Evolutionary conservation across 2,888 invertebrate species (phyloP).

Genomic region (Nemotelus pantherinus): DNA sequence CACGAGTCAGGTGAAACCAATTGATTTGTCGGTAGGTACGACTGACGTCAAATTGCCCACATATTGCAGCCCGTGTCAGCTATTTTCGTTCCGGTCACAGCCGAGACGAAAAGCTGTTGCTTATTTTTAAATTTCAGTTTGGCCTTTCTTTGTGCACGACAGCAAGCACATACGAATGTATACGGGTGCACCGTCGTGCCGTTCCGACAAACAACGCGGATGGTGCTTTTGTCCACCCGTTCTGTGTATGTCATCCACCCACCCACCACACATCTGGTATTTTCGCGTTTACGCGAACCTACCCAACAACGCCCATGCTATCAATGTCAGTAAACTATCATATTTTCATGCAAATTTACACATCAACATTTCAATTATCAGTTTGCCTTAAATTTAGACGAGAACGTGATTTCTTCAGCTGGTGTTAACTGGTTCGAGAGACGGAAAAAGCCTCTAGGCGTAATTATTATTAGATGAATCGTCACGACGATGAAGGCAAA

Average conservation of each 20-base stretch:
- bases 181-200: not conserved
- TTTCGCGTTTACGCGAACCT: no score
- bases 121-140: conserved; percentile 1
- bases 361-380: conserved; percentile 14
- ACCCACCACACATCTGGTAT: not conserved
- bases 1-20: no score
- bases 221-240: not conserved
- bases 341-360: no score
- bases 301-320: no score
- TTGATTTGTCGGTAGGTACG: no score
- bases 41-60: conserved; percentile 28
- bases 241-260: not conserved
- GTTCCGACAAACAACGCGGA: not conserved
- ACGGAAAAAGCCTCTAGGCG: not conserved
- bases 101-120: not conserved
- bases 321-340: no score
- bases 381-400: not conserved
- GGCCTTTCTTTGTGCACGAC: conserved; percentile 13
- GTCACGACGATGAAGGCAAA: not conserved
- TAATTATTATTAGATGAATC: conserved; percentile 23
- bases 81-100: conserved; percentile 40
- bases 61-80: conserved; percentile 18
- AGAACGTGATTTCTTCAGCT: not conserved
- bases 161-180: conserved; percentile 4
- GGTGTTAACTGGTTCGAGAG: not conserved